Evolutionary conservation across 2,113 vertebrate genomes (phyloP), one percentile per base, ranked within the genome.

Genomic region (Ceyx cyanopectus): DNA sequence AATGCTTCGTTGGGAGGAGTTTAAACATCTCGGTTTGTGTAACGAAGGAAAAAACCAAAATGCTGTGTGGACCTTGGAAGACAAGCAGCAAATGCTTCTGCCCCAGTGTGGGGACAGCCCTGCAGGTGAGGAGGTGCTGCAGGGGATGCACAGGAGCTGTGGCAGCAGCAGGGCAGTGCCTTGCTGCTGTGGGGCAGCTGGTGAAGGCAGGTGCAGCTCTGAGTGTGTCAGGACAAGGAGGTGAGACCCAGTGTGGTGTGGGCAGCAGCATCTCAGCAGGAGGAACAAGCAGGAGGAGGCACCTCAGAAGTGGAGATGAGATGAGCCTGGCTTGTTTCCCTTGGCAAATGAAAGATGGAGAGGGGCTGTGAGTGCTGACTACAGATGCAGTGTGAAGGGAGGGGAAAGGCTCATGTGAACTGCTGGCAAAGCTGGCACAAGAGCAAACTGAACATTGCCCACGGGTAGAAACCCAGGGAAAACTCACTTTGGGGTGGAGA

Each of bases 311-410:
- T 27, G 32, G 41, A 82, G 45, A n/a, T 0, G 3, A 72, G 37
- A n/a, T 26, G 43, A 45, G 27, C 19, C 16, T 20, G 24, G 14
- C 27, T 85, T 79, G 41, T 79, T 86, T 63, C 53, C 53, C 58
- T 56, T 53, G 58, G 66, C 22, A 68, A 40, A 37, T 34, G 18
- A 26, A 19, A 88, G 72, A 15, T 1, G 26, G 63, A 40, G 73
- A 66, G 75, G 61, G 13, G 27, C n/a, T 66, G 48, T 63, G 86
- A n/a, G 83, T 86, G 78, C 78, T 91, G 65, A 40, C 69, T 66
- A 6, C 41, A 17, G 84, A 20, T 26, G 56, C 29, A 18, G 43
- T 78, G 69, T 1, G 6, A 19, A 65, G 9, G 34, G 53, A 78
- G 43, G 70, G 70, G 81, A 77, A 41, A 86, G 46, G 8, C 32